Evolutionary conservation across 2,888 invertebrate species (phyloP).

Genomic region (Ophion obscuratus): DNA sequence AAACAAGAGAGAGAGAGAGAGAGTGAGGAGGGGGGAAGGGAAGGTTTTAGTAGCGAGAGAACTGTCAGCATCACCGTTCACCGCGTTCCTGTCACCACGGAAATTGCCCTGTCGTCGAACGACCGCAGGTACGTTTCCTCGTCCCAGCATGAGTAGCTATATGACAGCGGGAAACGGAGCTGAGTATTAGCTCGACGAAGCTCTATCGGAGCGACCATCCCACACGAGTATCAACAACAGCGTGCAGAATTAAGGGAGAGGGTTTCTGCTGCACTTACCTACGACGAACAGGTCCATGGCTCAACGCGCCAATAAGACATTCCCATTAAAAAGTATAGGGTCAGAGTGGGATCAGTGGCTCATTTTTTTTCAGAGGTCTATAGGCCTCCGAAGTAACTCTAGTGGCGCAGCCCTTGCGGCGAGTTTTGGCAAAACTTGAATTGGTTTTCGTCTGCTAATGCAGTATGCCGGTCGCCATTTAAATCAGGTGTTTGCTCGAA

Average conservation of each 20-base stretch:
- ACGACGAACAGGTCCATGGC: background rate
- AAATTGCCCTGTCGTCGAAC: constrained; percentile 68
- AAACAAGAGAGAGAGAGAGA: constrained; percentile 19
- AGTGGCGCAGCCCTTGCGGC: too few relatives aligned
- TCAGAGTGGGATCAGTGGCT: too few relatives aligned
- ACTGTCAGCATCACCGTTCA: constrained; percentile 61
- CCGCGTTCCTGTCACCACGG: constrained; percentile 67
- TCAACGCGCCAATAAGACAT: background rate
- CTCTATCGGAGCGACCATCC: constrained; percentile 8
- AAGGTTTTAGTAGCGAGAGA: constrained; percentile 47
- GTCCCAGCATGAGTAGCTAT: constrained; percentile 37
- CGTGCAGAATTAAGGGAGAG: constrained; percentile 6
- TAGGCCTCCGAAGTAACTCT: too few relatives aligned
- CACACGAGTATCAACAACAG: constrained; percentile 23
- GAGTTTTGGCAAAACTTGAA: too few relatives aligned
- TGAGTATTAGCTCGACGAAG: constrained; percentile 36
- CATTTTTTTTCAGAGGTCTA: too few relatives aligned
- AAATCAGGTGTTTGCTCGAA: too few relatives aligned
- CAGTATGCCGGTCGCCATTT: too few relatives aligned
- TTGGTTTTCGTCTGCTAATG: too few relatives aligned
- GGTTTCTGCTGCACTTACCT: background rate
- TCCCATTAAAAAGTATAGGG: background rate
- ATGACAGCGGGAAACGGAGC: constrained; percentile 39
- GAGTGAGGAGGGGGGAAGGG: background rate
- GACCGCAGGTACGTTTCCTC: constrained; percentile 65